phyloP scores from a whole-genome alignment of 2,797 vertebrate genomes.

The Odontamblyopus lacepedii region DNA sequence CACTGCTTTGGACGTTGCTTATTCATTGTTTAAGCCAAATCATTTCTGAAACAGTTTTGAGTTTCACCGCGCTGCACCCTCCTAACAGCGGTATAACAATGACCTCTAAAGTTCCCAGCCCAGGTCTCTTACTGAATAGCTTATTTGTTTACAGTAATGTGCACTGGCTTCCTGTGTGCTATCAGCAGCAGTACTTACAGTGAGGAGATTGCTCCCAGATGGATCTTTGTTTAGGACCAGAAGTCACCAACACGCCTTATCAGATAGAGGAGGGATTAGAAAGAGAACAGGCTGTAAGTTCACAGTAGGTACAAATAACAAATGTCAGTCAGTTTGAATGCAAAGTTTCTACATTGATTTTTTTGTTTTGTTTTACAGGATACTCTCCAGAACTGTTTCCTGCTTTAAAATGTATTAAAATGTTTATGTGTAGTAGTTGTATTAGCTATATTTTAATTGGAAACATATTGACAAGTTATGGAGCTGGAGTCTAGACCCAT shows the following conservation, averaged over 20 bases:
- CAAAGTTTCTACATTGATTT: neutral
- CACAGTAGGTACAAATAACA: neutral
- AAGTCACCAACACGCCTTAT: constrained; percentile 59
- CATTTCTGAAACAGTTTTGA: neutral
- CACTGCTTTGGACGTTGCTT: neutral
- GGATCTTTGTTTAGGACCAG: constrained; percentile 61
- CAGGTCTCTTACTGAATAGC: constrained; percentile 31
- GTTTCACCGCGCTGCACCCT: neutral
- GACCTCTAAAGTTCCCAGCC: constrained; percentile 1
- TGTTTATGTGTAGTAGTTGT: neutral
- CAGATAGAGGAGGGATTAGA: constrained; percentile 42
- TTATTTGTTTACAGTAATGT: constrained; percentile 49
- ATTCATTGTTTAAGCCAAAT: neutral
- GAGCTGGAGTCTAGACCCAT: too few relatives aligned
- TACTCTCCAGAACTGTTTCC: neutral
- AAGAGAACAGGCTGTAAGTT: constrained; percentile 22
- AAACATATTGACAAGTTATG: too few relatives aligned
- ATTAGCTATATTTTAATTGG: neutral
- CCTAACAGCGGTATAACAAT: neutral
- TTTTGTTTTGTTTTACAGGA: too few relatives aligned
- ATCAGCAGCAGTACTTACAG: constrained; percentile 48
- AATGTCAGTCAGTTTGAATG: neutral
- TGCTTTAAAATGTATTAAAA: neutral
- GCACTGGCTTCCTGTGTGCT: constrained; percentile 32
- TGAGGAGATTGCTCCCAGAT: constrained; percentile 60